Percentiles rank a stretch among this genome's conserved stretches.
Conservation (phyloP, 2,113 vertebrate genomes). For the Pygoscelis antarcticus region DNA sequence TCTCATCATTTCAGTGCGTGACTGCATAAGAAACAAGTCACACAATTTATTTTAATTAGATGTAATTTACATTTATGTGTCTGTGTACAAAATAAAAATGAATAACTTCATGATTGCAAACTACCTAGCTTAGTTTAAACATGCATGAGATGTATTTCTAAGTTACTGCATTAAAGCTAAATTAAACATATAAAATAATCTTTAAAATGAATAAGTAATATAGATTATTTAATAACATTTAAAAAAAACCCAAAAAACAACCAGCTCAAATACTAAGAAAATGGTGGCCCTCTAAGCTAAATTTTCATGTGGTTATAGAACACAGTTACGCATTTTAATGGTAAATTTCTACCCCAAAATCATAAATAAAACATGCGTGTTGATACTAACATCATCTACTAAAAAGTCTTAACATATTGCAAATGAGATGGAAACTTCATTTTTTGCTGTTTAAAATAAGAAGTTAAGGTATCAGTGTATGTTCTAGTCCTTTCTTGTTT, state of each 20-base stretch:
- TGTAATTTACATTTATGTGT: constrained; percentile 13
- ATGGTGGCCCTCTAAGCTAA: neutral
- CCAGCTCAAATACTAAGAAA: neutral
- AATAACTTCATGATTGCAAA: constrained; percentile 40
- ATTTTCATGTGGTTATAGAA: neutral
- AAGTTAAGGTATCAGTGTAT: neutral
- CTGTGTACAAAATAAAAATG: constrained; percentile 37
- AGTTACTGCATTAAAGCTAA: neutral
- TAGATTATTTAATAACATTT: neutral
- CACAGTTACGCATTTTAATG: neutral
- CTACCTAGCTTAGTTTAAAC: constrained; percentile 34
- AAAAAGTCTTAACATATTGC: neutral
- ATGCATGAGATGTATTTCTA: neutral
- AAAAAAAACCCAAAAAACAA: neutral
- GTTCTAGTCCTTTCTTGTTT: neutral
- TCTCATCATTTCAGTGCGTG: neutral
- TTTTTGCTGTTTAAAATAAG: neutral
- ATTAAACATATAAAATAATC: neutral
- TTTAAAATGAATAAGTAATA: constrained; percentile 4
- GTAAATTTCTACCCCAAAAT: neutral
- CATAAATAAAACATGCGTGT: neutral
- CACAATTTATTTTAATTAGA: constrained; percentile 45
- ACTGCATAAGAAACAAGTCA: neutral
- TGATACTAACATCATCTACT: neutral
- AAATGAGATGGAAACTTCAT: neutral